A percentile compares a stretch with the other conserved stretches of the same genome.
Conservation (phyloP, 2,797 vertebrate genomes). For the Pogonophryne albipinna region DNA sequence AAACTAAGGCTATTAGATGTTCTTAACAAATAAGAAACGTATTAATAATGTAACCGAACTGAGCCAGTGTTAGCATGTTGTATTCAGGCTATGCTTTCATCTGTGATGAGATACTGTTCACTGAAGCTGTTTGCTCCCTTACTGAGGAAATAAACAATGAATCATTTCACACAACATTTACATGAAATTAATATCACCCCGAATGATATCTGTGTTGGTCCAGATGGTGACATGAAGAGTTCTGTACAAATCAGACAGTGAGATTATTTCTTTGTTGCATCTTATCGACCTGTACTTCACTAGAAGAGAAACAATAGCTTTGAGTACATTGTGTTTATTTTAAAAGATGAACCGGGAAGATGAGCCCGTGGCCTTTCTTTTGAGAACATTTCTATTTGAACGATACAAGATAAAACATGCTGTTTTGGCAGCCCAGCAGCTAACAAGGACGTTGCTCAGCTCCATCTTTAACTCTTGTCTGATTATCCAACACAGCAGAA, state of each 20-base stretch:
- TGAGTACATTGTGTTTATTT: background rate
- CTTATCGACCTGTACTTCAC: background rate
- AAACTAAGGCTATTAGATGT: conserved; percentile 55
- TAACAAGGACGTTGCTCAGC: conserved; percentile 17
- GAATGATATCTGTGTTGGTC: background rate
- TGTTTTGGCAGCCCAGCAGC: background rate
- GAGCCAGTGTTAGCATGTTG: conserved; percentile 58
- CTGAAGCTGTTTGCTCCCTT: conserved; percentile 40
- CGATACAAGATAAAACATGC: background rate
- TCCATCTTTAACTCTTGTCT: background rate
- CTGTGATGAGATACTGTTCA: conserved; percentile 52
- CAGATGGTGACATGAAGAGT: background rate
- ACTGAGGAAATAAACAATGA: conserved; percentile 38
- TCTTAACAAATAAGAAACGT: conserved; percentile 70
- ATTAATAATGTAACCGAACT: conserved; percentile 76
- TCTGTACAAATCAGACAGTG: conserved; percentile 5
- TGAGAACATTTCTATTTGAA: conserved; percentile 15
- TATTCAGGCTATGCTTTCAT: conserved; percentile 72
- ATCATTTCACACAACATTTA: conserved; percentile 21
- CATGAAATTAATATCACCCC: conserved; percentile 14
- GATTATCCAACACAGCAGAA: conserved; percentile 38
- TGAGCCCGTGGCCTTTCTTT: background rate
- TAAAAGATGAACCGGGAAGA: background rate
- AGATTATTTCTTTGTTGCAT: background rate
- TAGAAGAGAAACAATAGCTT: background rate